Conservation (phyloP, 2,888 invertebrate genomes). For the Eupithecia vulgata region DNA sequence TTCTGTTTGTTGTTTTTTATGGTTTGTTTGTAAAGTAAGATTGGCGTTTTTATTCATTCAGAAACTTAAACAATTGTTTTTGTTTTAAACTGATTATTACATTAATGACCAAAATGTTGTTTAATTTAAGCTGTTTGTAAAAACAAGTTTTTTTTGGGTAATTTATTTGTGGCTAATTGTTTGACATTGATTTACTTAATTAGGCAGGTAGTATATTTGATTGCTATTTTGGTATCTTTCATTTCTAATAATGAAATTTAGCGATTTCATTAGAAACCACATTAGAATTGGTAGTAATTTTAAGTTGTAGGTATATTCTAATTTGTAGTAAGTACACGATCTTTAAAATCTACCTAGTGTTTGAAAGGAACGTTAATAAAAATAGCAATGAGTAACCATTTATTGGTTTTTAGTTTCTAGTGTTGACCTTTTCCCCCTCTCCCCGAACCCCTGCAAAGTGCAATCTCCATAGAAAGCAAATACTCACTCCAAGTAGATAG, state of each 20-base stretch:
- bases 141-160: background rate
- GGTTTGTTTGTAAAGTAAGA: background rate
- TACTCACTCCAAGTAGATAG: slow-evolving; percentile 75
- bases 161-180: background rate
- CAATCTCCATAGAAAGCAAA: slow-evolving; percentile 39
- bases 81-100: background rate
- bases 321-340: background rate
- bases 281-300: background rate
- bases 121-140: background rate
- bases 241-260: background rate
- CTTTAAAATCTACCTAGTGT: background rate
- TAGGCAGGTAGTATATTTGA: background rate
- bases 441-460: slow-evolving; percentile 23
- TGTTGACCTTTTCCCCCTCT: slow-evolving; percentile 21
- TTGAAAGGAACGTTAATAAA: background rate
- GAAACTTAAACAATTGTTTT: background rate
- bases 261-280: background rate
- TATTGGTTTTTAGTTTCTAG: background rate
- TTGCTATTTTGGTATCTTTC: background rate
- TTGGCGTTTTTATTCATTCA: background rate
- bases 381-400: background rate
- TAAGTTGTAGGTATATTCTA: background rate
- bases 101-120: background rate
- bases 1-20: background rate
- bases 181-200: background rate